Conservation (phyloP, 2,113 vertebrate genomes). For the Elephantulus edwardii region DNA sequence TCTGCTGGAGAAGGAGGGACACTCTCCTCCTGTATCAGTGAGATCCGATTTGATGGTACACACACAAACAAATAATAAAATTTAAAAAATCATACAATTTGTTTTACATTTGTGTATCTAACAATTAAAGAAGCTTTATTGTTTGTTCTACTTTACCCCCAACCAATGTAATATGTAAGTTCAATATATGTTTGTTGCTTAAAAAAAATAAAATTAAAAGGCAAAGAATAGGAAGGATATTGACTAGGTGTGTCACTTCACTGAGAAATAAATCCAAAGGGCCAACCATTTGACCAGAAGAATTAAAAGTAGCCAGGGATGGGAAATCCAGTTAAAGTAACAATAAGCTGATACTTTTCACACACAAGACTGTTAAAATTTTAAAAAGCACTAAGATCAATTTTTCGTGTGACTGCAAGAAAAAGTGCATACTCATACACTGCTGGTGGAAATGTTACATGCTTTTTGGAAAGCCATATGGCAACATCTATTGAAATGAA, state of each 20-base stretch:
- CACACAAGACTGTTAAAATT: background rate
- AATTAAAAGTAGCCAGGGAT: conserved; percentile 22
- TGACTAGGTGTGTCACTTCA: too few relatives aligned
- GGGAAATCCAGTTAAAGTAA: conserved; percentile 13
- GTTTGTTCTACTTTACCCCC: too few relatives aligned
- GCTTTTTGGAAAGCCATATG: conserved; percentile 25
- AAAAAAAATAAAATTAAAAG: background rate
- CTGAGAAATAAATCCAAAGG: conserved; percentile 7
- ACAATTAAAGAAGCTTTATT: too few relatives aligned
- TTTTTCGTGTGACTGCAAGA: background rate
- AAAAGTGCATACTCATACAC: background rate
- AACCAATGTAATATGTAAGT: too few relatives aligned
- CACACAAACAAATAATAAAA: too few relatives aligned
- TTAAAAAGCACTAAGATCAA: background rate
- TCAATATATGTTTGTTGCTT: too few relatives aligned
- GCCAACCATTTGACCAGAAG: background rate
- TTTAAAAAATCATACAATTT: too few relatives aligned
- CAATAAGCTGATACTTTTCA: background rate
- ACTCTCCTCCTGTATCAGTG: too few relatives aligned
- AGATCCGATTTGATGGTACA: too few relatives aligned
- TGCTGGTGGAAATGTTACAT: background rate
- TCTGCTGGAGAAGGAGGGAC: too few relatives aligned
- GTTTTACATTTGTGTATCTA: too few relatives aligned
- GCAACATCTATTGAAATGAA: background rate
- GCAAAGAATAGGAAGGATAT: background rate